These are phyloP conservation scores for Halcyon leucocephala DNA, from an alignment of 2,797 vertebrate species.

Conservation along the genomic window DNA sequence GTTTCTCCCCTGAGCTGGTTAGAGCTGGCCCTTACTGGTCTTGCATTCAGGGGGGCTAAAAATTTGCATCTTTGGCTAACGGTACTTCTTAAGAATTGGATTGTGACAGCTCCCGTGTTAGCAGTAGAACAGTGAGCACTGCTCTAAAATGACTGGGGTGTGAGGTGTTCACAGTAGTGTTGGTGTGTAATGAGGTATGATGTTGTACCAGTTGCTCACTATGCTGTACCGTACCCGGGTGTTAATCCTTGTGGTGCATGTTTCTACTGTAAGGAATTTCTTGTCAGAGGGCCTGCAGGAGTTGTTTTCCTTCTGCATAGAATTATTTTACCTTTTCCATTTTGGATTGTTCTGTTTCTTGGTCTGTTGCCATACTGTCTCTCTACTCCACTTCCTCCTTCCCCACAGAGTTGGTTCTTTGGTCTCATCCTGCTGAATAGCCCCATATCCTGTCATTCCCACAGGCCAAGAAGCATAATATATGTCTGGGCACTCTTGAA, in stretches of 20 bases:
- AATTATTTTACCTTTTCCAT: background rate
- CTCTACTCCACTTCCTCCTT: background rate
- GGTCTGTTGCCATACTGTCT: background rate
- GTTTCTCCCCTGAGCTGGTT: background rate
- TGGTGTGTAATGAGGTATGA: background rate
- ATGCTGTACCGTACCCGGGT: fast-evolving
- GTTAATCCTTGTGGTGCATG: background rate
- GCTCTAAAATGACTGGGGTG: background rate
- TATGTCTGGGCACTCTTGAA: background rate
- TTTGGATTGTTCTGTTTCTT: background rate
- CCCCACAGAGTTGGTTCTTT: background rate
- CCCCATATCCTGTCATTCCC: background rate
- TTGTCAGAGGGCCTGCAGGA: background rate
- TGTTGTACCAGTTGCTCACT: background rate
- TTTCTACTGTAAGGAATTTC: background rate
- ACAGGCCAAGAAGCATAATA: background rate
- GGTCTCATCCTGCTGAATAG: background rate
- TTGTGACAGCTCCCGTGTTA: background rate
- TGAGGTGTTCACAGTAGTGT: background rate
- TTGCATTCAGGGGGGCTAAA: background rate
- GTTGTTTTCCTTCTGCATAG: background rate
- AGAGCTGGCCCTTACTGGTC: background rate
- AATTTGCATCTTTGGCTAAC: background rate
- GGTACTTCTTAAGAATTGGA: background rate
- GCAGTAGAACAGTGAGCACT: background rate